These are phyloP conservation scores for Latheticus oryzae DNA, from an alignment of 2,888 invertebrate genomes.

Conservation along the genomic window DNA sequence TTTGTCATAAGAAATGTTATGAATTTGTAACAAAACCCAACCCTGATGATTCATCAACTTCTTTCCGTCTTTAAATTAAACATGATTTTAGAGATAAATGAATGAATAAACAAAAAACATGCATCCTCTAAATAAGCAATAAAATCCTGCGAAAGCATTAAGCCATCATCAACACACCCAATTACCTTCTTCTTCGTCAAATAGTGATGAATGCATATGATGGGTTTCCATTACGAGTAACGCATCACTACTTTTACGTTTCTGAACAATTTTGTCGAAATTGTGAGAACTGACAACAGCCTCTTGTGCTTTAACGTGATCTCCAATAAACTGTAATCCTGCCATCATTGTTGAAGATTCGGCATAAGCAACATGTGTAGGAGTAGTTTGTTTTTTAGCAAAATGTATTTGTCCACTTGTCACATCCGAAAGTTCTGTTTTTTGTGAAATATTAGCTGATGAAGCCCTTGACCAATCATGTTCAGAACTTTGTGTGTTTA, in stretches of 20 bases:
- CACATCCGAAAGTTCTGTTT: conserved; percentile 59
- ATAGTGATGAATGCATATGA: conserved; percentile 60
- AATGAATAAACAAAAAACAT: conserved; percentile 3
- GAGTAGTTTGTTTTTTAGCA: conserved; percentile 56
- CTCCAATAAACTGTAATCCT: conserved; percentile 60
- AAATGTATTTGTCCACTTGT: conserved; percentile 52
- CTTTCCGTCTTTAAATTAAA: too few species aligned
- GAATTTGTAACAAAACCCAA: too few species aligned
- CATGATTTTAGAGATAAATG: conserved; percentile 6
- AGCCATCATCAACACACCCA: neutral
- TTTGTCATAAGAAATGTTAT: too few species aligned
- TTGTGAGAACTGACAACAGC: conserved; percentile 60
- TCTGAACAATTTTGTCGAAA: conserved; percentile 60
- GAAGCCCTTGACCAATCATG: conserved; percentile 58
- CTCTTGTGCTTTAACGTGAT: conserved; percentile 59
- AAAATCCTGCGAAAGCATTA: conserved; percentile 19
- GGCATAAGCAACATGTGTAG: conserved; percentile 60
- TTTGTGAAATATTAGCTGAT: conserved; percentile 45
- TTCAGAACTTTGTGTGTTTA: conserved; percentile 56
- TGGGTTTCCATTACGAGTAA: conserved; percentile 63
- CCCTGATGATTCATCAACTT: too few species aligned
- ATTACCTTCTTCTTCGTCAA: conserved; percentile 62
- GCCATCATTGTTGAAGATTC: conserved; percentile 62
- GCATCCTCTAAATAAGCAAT: conserved; percentile 3
- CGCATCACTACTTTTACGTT: conserved; percentile 60